phyloP scores from a whole-genome alignment of 35 echinoderm and acorn worm genomes.

The Ophioderma brevispina region DNA sequence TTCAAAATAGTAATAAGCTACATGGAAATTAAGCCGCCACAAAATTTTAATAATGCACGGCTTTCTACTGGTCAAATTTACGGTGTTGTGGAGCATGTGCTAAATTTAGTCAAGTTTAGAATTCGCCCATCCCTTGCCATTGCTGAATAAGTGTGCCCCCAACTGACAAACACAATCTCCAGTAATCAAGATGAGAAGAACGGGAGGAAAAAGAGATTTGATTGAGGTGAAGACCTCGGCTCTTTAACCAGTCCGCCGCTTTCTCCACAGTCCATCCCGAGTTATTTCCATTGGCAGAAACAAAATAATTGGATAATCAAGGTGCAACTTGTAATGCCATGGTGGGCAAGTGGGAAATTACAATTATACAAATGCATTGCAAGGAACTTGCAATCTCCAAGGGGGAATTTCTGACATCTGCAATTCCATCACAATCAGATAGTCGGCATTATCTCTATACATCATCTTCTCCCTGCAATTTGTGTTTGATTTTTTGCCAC shows the following conservation, averaged over 20 bases:
- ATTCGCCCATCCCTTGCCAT: too few relatives aligned
- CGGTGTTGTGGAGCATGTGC: too few relatives aligned
- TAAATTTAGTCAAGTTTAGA: too few relatives aligned
- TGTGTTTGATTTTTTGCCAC: background rate
- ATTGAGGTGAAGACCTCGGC: background rate
- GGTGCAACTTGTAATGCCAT: background rate
- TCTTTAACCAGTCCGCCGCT: background rate
- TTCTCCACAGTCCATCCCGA: background rate
- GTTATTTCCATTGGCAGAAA: background rate
- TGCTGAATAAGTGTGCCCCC: background rate
- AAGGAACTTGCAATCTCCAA: background rate
- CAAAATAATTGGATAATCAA: background rate
- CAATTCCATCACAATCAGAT: background rate
- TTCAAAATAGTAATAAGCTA: too few relatives aligned
- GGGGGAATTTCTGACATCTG: background rate
- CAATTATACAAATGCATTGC: background rate
- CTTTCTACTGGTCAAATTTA: too few relatives aligned
- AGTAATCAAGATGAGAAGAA: background rate
- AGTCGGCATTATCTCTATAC: background rate
- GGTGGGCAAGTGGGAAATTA: background rate
- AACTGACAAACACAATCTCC: background rate
- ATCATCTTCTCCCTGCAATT: background rate
- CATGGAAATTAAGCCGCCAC: too few relatives aligned
- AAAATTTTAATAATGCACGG: too few relatives aligned
- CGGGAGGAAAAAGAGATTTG: background rate